Evolutionary conservation across 2,888 invertebrate genomes (phyloP).

Genomic region (Eupithecia centaureata): DNA sequence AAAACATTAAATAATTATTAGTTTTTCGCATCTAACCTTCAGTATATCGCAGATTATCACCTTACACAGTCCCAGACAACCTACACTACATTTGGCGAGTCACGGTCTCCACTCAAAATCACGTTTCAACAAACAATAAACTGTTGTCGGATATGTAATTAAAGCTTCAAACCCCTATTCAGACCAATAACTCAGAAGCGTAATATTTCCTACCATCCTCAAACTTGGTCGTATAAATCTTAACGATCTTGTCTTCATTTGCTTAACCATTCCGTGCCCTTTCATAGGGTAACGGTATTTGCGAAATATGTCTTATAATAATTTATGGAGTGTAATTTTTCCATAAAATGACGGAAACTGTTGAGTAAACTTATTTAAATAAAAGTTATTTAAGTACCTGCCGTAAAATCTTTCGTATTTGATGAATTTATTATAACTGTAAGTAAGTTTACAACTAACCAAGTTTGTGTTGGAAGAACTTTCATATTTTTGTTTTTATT

Average conservation of each 20-base stretch:
- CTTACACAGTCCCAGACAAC: too few species aligned
- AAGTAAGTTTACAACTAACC: too few species aligned
- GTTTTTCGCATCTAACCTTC: neutral
- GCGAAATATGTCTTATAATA: constrained; percentile 18
- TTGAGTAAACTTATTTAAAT: neutral
- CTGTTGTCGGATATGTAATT: constrained; percentile 28
- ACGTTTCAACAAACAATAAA: constrained; percentile 5
- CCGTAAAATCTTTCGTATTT: too few species aligned
- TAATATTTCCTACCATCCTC: constrained; percentile 36
- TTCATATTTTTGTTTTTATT: too few species aligned
- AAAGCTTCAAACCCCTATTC: constrained; percentile 28
- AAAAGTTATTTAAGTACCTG: too few species aligned
- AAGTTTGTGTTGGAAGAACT: too few species aligned
- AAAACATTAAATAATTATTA: too few species aligned
- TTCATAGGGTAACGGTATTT: constrained; percentile 29
- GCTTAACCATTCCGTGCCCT: constrained; percentile 34
- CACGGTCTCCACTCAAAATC: neutral
- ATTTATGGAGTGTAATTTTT: constrained; percentile 26
- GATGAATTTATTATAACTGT: too few species aligned
- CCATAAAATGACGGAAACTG: constrained; percentile 8
- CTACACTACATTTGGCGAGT: neutral
- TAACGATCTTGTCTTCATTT: constrained; percentile 43
- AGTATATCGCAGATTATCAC: too few species aligned
- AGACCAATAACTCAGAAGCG: constrained; percentile 38
- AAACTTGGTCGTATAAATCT: constrained; percentile 40